A percentile compares a stretch with the other conserved stretches of the same genome.
Conservation (phyloP, 2,888 invertebrate species). For the Euplexia lucipara region DNA sequence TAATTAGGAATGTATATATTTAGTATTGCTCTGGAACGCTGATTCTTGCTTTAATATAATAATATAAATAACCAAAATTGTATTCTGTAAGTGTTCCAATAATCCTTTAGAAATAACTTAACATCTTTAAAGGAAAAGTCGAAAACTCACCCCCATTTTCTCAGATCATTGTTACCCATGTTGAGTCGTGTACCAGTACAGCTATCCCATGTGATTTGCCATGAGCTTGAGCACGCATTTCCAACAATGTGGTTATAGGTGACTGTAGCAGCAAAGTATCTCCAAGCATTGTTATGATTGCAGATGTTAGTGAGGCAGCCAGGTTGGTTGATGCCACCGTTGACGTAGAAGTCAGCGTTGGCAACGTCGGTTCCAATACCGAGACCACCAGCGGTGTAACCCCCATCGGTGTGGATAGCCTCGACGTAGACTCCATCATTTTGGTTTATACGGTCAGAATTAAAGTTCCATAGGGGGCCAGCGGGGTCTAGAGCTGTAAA, state of each 20-base stretch:
- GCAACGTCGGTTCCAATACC: conserved; percentile 85
- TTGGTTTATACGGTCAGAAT: conserved; percentile 63
- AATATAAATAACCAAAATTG: too few species aligned
- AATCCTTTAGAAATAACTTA: too few species aligned
- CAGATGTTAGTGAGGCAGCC: conserved; percentile 75
- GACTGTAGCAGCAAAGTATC: conserved; percentile 74
- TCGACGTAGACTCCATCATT: conserved; percentile 81
- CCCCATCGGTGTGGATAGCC: conserved; percentile 75
- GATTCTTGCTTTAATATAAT: too few species aligned
- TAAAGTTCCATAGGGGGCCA: conserved; percentile 69
- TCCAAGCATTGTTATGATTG: conserved; percentile 77
- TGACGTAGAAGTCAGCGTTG: conserved; percentile 91
- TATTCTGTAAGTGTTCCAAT: too few species aligned
- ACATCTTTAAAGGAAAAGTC: conserved; percentile 66
- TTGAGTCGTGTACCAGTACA: conserved; percentile 69
- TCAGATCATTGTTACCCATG: conserved; percentile 75
- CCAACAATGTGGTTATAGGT: conserved; percentile 74
- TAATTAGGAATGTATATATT: too few species aligned
- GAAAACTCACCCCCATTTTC: conserved; percentile 73
- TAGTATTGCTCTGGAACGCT: too few species aligned
- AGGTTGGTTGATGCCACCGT: conserved; percentile 84
- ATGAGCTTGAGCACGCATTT: conserved; percentile 63
- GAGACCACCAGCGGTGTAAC: conserved; percentile 76
- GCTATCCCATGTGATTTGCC: conserved; percentile 69
- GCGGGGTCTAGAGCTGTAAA: conserved; percentile 61